These are phyloP conservation scores for Mantis religiosa DNA, from an alignment of 2,888 invertebrate species.

Conservation along the genomic window DNA sequence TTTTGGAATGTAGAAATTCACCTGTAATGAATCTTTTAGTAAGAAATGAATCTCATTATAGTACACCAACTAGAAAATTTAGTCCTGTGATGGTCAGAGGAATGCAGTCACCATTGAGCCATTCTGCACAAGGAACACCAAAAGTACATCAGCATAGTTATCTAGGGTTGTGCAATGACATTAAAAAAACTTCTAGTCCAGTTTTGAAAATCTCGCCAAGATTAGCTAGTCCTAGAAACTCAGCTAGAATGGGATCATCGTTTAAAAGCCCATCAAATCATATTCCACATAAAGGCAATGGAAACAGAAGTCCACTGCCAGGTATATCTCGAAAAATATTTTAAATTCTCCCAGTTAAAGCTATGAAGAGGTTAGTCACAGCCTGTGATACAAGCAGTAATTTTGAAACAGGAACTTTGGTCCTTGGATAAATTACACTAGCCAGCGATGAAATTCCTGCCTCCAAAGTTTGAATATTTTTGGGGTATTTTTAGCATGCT, in stretches of 20 bases:
- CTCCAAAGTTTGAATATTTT: too few relatives aligned
- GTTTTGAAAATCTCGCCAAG: not conserved
- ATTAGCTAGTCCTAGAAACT: not conserved
- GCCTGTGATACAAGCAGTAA: too few relatives aligned
- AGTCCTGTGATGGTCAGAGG: not conserved
- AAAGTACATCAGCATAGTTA: not conserved
- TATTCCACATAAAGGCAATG: not conserved
- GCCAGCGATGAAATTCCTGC: too few relatives aligned
- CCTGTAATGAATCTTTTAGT: not conserved
- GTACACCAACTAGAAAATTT: not conserved
- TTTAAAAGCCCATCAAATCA: not conserved
- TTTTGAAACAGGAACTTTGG: too few relatives aligned
- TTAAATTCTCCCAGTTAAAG: not conserved
- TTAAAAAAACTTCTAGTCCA: not conserved
- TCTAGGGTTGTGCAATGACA: not conserved
- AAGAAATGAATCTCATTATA: not conserved
- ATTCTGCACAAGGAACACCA: not conserved
- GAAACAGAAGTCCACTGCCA: not conserved
- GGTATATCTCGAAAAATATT: not conserved
- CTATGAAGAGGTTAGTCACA: too few relatives aligned
- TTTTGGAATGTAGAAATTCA: not conserved
- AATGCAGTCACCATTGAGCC: not conserved
- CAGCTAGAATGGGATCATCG: not conserved
- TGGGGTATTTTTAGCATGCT: too few relatives aligned
- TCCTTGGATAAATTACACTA: too few relatives aligned